Evolutionary conservation across 2,797 vertebrate genomes (phyloP), one percentile per base, ranked within the genome.

Genomic region (Amniataba percoides): DNA sequence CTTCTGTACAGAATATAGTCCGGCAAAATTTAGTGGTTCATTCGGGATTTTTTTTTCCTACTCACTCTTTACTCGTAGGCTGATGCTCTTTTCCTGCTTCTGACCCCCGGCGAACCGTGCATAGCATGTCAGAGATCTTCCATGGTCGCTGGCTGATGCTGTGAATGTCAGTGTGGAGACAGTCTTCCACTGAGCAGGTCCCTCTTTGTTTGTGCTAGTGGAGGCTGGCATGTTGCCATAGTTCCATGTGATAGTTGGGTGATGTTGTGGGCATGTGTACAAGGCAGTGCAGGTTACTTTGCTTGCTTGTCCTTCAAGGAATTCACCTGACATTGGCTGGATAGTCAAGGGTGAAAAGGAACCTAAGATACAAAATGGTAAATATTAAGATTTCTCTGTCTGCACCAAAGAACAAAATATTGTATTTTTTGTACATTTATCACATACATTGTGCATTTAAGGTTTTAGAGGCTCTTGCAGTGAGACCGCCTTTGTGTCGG

Each of bases 1-100:
- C 9, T 58, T 18, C 11, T 43, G 3, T 7, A 63, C 7, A 51
- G 18, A 7, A 13, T 57, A 6, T 18, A 21, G 51, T 2, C 23
- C 2, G 16, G 16, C 7, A 18, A 55, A 8, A 19, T 23, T 23
- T 23, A 36, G 19, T 49, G 40, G 48, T 46, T 34, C 23, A 51
- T 64, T 2, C 1, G 39, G 36, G 16, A 51, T 11, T 55, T 9
- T 8, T 55, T 2, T 49, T 19, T 55, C 56, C 2, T 23, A 81
- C 88, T 87, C 21, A 90, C 87, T 80, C 60, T 90, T 89, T 43
- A 88, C 84, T 0, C 8, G 27, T 8, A 90, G 59, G 5, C 48
- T 61, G 21, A 84, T 72, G 58, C 83, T 87, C 14, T 0, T 12
- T 56, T 73, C 58, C 55, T 62, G 71, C 6, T 0, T 69, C 23